phyloP scores from a whole-genome alignment of 2,113 vertebrate species.

The Mustela nigripes region DNA sequence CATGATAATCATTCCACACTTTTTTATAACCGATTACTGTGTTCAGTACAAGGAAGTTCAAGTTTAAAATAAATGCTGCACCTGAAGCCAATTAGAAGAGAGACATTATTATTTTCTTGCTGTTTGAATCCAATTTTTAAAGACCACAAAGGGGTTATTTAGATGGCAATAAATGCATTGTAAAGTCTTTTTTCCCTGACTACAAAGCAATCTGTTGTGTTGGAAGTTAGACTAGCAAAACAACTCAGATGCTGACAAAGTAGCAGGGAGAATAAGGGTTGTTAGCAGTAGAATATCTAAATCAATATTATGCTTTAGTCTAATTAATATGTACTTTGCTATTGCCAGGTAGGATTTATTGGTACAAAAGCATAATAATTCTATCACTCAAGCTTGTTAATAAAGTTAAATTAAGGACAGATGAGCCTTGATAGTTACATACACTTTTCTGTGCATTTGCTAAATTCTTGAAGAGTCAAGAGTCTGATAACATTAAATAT shows the following conservation, averaged over 20 bases:
- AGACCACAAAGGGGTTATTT: slow-evolving; percentile 16
- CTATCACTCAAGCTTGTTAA: slow-evolving; percentile 38
- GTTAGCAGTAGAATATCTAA: slow-evolving; percentile 6
- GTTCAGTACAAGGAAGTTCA: slow-evolving; percentile 59
- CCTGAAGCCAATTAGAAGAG: slow-evolving; percentile 77
- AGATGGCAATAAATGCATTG: neutral
- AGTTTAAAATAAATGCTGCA: slow-evolving; percentile 78
- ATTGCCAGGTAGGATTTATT: neutral
- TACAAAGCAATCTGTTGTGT: slow-evolving; percentile 36
- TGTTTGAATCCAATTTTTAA: slow-evolving; percentile 68
- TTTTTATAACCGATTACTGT: slow-evolving; percentile 47
- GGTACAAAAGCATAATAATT: slow-evolving; percentile 21
- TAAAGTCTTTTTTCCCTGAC: slow-evolving; percentile 28
- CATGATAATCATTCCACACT: slow-evolving; percentile 1
- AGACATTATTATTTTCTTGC: slow-evolving; percentile 66
- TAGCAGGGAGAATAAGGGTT: slow-evolving; percentile 53
- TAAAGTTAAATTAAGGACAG: slow-evolving; percentile 31
- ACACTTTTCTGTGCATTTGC: slow-evolving; percentile 24
- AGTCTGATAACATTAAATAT: slow-evolving; percentile 22
- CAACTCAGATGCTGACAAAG: slow-evolving; percentile 51
- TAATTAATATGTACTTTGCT: slow-evolving; percentile 63
- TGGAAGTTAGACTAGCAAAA: slow-evolving; percentile 65
- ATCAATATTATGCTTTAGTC: slow-evolving; percentile 2
- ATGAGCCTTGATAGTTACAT: neutral
- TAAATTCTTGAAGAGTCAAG: neutral